phyloP scores from a whole-genome alignment of 2,113 vertebrate species.

The Labeo catla region DNA sequence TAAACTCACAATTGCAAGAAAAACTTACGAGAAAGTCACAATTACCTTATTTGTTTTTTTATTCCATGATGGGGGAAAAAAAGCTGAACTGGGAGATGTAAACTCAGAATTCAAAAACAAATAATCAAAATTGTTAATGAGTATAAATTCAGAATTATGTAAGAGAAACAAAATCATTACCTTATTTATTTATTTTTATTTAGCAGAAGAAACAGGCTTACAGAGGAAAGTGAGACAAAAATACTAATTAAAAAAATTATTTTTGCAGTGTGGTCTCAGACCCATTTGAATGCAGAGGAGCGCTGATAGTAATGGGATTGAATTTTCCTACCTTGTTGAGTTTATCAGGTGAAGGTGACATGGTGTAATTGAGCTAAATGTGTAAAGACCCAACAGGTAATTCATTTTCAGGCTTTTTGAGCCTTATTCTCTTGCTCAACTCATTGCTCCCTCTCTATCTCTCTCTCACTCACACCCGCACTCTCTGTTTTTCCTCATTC shows the following conservation, averaged over 20 bases:
- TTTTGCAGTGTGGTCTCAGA: background rate
- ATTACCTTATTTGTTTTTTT: too few relatives aligned
- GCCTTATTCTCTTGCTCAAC: background rate
- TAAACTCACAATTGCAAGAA: too few relatives aligned
- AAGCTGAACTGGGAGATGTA: too few relatives aligned
- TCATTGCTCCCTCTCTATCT: background rate
- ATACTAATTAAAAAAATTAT: background rate
- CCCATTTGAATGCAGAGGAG: background rate
- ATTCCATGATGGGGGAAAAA: too few relatives aligned
- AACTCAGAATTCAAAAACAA: too few relatives aligned
- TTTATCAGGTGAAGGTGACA: slow-evolving; percentile 35
- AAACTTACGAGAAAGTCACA: too few relatives aligned
- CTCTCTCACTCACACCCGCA: background rate
- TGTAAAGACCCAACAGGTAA: background rate
- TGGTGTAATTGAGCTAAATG: slow-evolving; percentile 31
- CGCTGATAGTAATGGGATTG: background rate
- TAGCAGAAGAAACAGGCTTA: too few relatives aligned
- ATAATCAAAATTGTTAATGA: too few relatives aligned
- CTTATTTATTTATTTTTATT: too few relatives aligned
- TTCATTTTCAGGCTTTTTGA: background rate
- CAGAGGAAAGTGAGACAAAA: too few relatives aligned
- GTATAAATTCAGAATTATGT: too few relatives aligned
- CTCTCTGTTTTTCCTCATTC: background rate
- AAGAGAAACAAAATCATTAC: too few relatives aligned
- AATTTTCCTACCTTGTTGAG: background rate